A percentile compares a stretch with the other conserved stretches of the same genome.
Conservation (phyloP, 1,140 invertebrate genomes). For the Drosophila cardini region DNA sequence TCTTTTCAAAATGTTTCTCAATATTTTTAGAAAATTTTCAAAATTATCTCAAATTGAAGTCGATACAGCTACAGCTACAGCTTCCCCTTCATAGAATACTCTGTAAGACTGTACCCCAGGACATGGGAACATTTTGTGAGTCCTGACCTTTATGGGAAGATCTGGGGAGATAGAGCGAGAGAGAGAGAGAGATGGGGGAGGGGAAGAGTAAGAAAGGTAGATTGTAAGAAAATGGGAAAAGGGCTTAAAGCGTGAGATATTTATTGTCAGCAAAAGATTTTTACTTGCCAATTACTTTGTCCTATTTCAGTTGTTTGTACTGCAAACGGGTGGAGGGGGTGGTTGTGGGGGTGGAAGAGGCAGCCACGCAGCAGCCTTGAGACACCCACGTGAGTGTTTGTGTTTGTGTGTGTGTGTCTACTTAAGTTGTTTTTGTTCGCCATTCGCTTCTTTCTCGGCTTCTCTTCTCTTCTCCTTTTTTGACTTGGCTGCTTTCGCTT, state of each 20-base stretch:
- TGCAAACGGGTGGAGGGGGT: neutral
- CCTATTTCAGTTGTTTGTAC: conserved; percentile 32
- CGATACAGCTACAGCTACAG: too few relatives aligned
- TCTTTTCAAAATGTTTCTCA: too few relatives aligned
- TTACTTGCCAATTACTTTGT: conserved; percentile 25
- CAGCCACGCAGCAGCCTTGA: conserved; percentile 17
- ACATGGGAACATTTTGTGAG: neutral
- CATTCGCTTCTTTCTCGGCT: neutral
- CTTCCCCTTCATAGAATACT: too few relatives aligned
- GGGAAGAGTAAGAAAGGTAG: neutral
- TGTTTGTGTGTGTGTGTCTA: conserved; percentile 4
- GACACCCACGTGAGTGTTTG: conserved; percentile 2
- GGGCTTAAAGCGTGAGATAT: neutral
- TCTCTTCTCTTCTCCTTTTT: neutral
- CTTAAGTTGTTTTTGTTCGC: neutral
- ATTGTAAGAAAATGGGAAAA: neutral
- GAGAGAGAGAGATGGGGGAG: neutral
- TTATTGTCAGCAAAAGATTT: conserved; percentile 8
- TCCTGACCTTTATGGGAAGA: neutral
- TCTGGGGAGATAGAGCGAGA: too few relatives aligned
- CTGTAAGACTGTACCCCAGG: too few relatives aligned
- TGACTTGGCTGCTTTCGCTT: conserved; percentile 34
- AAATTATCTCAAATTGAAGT: too few relatives aligned
- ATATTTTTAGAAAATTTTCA: too few relatives aligned
- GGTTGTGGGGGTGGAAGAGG: neutral